Evolutionary conservation across 2,797 vertebrate genomes (phyloP).

Genomic region (Enteromius mattozi): DNA sequence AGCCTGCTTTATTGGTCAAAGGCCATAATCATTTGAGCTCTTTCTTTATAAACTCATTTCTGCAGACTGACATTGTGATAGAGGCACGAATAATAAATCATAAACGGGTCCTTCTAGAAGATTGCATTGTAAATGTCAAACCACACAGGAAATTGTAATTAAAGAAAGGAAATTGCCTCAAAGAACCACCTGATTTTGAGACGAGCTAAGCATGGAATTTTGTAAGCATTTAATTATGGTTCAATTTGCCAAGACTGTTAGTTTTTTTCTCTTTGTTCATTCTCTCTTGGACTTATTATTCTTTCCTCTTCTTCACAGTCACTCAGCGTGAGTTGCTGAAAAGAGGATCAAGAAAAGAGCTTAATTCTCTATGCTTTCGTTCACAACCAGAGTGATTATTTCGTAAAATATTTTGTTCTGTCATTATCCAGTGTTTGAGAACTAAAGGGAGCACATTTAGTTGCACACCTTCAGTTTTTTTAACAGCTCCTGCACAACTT

Average conservation of each 20-base stretch:
- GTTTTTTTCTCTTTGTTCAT: conserved; percentile 71
- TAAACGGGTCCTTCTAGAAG: conserved; percentile 87
- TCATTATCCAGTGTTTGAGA: conserved; percentile 45
- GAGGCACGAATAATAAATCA: conserved; percentile 95
- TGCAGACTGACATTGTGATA: conserved; percentile 89
- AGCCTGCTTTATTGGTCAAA: conserved; percentile 93
- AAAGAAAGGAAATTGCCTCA: conserved; percentile 97
- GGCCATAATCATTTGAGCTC: conserved; percentile 92
- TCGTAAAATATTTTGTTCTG: conserved; percentile 58
- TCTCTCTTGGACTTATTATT: conserved; percentile 69
- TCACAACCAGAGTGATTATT: conserved; percentile 59
- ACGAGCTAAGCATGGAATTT: conserved; percentile 90
- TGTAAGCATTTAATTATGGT: conserved; percentile 96
- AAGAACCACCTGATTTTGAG: conserved; percentile 94
- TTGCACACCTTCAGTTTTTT: neutral
- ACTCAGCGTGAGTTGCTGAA: conserved; percentile 62
- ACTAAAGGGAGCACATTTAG: conserved; percentile 32
- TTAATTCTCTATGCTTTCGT: conserved; percentile 61
- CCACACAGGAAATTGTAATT: conserved; percentile 97
- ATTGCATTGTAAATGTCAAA: conserved; percentile 97
- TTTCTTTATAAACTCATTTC: conserved; percentile 96
- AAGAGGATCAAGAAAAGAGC: conserved; percentile 59
- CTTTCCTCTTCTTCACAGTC: conserved; percentile 60
- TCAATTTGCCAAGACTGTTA: conserved; percentile 86
- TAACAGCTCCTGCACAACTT: neutral